Evolutionary conservation across 2,113 vertebrate genomes (phyloP).

Genomic region (Myiozetetes cayanensis): DNA sequence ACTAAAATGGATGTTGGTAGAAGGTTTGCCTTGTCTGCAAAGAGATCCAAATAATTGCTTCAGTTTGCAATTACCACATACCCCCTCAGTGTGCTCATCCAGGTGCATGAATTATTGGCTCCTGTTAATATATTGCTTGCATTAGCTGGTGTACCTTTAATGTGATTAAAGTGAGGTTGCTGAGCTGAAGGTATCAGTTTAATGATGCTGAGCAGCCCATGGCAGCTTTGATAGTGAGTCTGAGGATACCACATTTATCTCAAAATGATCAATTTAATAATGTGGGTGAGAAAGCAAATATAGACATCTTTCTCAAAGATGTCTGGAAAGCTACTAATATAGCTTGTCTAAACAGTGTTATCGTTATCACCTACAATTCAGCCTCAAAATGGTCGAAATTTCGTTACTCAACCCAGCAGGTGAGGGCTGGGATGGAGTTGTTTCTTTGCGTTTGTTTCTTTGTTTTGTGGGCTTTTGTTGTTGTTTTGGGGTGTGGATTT

Average conservation of each 20-base stretch:
- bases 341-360: not conserved
- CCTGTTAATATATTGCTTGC: not conserved
- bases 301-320: not conserved
- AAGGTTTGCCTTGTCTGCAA: not conserved
- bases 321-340: not conserved
- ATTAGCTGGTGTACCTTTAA: not conserved
- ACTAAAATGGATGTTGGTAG: not conserved
- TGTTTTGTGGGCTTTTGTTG: not conserved
- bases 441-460: not conserved
- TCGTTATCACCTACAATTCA: fast-evolving
- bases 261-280: not conserved
- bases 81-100: not conserved
- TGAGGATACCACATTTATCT: not conserved
- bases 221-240: not conserved
- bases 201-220: not conserved
- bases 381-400: not conserved
- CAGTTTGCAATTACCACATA: not conserved
- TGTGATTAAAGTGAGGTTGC: not conserved
- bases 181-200: not conserved
- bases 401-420: not conserved
- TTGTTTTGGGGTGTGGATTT: not conserved
- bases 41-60: not conserved
- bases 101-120: not conserved
- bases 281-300: not conserved
- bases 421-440: not conserved